These are phyloP conservation scores for Phrynocephalus vlangalii DNA, from an alignment of 2,797 vertebrate species.

Conservation along the genomic window DNA sequence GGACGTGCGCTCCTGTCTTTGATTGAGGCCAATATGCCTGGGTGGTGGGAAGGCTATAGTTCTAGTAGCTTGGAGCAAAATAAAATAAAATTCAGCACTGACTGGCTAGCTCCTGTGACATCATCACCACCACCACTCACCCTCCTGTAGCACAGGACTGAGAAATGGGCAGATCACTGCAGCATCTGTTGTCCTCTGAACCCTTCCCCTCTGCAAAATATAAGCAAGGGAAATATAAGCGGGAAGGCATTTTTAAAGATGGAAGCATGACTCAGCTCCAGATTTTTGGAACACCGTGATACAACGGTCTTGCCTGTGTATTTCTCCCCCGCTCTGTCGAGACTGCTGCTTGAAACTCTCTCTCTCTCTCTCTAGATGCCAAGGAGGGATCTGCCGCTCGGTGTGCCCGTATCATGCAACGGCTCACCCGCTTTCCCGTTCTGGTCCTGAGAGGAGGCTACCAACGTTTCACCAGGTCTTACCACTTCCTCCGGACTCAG, in stretches of 20 bases:
- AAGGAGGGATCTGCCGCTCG: slow-evolving; percentile 64
- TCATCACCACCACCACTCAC: not conserved
- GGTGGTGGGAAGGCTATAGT: too few relatives aligned
- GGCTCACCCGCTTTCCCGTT: slow-evolving; percentile 76
- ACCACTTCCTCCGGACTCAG: slow-evolving; percentile 87
- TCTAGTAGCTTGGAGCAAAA: not conserved
- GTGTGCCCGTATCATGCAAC: slow-evolving; percentile 77
- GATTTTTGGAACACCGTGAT: too few relatives aligned
- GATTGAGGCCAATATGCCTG: not conserved
- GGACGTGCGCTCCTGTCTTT: not conserved
- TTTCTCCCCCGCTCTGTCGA: too few relatives aligned
- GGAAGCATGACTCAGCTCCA: too few relatives aligned
- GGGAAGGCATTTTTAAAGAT: not conserved
- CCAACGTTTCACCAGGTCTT: slow-evolving; percentile 83
- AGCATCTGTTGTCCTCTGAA: too few relatives aligned
- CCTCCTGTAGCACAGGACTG: too few relatives aligned
- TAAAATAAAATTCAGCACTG: not conserved
- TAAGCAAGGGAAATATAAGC: too few relatives aligned
- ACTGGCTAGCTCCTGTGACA: not conserved
- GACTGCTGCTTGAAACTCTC: too few relatives aligned
- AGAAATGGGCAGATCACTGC: too few relatives aligned
- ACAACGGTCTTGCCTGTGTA: too few relatives aligned
- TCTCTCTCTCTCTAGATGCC: slow-evolving; percentile 37
- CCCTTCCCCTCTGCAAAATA: not conserved
- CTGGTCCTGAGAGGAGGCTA: slow-evolving; percentile 86